These are phyloP conservation scores for Oppia nitens DNA, from an alignment of 1,140 invertebrate species.

Conservation along the genomic window DNA sequence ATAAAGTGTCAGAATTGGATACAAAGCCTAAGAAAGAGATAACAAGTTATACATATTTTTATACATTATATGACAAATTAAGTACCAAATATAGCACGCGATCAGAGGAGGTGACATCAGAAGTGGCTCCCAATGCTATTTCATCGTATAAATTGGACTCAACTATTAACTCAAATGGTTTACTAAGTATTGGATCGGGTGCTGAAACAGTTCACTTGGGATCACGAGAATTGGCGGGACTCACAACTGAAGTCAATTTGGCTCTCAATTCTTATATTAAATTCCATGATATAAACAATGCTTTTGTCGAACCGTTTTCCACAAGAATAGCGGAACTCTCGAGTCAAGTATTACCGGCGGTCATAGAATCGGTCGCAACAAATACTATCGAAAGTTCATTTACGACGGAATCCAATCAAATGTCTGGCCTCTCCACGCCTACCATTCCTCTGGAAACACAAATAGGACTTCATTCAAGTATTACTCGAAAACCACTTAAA, in stretches of 20 bases:
- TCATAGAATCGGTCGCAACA: background rate
- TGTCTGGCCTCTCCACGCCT: background rate
- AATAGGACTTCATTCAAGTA: background rate
- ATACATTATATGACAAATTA: slow-evolving; percentile 20
- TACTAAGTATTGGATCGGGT: slow-evolving; percentile 22
- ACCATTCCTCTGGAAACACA: background rate
- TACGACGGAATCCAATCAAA: background rate
- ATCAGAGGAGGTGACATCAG: slow-evolving; percentile 19
- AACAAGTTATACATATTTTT: slow-evolving; percentile 20
- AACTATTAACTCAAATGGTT: slow-evolving; percentile 20
- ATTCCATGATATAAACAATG: slow-evolving; percentile 21
- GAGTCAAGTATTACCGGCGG: background rate
- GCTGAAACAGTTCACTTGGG: slow-evolving; percentile 23
- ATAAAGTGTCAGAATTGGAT: slow-evolving; percentile 12
- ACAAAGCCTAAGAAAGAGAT: slow-evolving; percentile 17
- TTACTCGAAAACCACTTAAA: background rate
- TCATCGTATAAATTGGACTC: slow-evolving; percentile 13
- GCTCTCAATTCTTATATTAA: slow-evolving; percentile 25
- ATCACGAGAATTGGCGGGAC: slow-evolving; percentile 22
- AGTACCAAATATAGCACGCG: slow-evolving; percentile 18
- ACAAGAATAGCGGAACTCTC: background rate
- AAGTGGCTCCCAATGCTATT: slow-evolving; percentile 4
- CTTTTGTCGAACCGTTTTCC: slow-evolving; percentile 28
- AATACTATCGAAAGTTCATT: background rate
- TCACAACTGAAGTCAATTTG: slow-evolving; percentile 27